Evolutionary conservation across 2,888 invertebrate genomes (phyloP), one percentile per base, ranked within the genome.

Genomic region (Helicoverpa assulta): DNA sequence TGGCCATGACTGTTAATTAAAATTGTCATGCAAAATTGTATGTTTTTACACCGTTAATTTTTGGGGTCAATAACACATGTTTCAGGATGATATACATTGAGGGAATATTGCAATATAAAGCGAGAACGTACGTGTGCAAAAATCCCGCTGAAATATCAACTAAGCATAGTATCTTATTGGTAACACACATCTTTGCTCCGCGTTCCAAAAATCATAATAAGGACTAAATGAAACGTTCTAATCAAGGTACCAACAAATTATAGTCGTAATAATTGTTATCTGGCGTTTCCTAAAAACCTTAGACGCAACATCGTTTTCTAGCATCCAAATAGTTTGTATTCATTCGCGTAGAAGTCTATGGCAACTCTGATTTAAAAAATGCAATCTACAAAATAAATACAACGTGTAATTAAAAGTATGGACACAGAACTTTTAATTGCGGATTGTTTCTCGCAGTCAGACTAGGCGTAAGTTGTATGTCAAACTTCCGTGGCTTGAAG

Each of bases 11-110:
- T 52, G 21, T 19, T 59, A 71, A 75, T 75, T 75, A 72, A 76
- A 67, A 62, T 50, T 16, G 67, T 72, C 75, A 75, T 67, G 77
- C 67, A 55, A 75, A 72, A 55, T 62, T 51, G 50, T 51, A 40
- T 29, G 19, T 66, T 54, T 59, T 54, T 58, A 29, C 21, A 52
- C 8, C 12, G 1, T 50, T 26, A 52, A 12, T 21, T 43, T 21
- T 64, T 29, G 29, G 5, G 7, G 18, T 16, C 12, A 29, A 50
- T 56, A 43, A 29, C 3, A 26, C 43, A 1, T n/a, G 7, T 64
- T 29, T 16, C 29, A 8, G 47, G 16, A 47, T 47, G n/a, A 16
- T 16, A 40, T 33, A 33, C 4, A 33, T 5, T 33, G 1, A 33
- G 37, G 12, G 12, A 12, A 37, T 37, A 10, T 10, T 37, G 2